phyloP scores from a whole-genome alignment of 2,797 vertebrate species.

The Gymnothorax reevesii region DNA sequence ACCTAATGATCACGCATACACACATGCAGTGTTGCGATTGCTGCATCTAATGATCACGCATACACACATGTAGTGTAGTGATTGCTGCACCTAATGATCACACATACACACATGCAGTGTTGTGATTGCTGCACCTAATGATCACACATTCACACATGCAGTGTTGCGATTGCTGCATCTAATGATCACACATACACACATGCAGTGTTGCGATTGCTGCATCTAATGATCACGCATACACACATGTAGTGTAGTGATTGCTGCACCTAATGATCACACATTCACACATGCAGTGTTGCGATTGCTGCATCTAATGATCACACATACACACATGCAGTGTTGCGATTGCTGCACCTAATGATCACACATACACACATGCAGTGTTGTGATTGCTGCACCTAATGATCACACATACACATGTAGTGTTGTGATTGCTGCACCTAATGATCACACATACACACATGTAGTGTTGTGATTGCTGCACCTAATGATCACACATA shows the following conservation, averaged over 20 bases:
- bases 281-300: not conserved
- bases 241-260: not conserved
- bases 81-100: not conserved
- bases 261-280: constrained; percentile 5
- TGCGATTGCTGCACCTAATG: no score
- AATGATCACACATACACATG: constrained; percentile 22
- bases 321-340: constrained; percentile 18
- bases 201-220: not conserved
- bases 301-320: not conserved
- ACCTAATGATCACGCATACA: constrained; percentile 9
- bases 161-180: no score
- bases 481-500: constrained; percentile 3
- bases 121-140: no score
- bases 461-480: not conserved
- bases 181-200: constrained; percentile 18
- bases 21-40: not conserved
- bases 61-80: not conserved
- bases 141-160: constrained; percentile 25
- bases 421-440: not conserved
- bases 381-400: no score
- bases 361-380: constrained; percentile 25
- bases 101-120: constrained; percentile 18
- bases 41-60: constrained; percentile 1
- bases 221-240: constrained; percentile 5
- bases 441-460: constrained; percentile 14